Conservation (phyloP, 2,113 vertebrate genomes). For the Taxidea taxus region DNA sequence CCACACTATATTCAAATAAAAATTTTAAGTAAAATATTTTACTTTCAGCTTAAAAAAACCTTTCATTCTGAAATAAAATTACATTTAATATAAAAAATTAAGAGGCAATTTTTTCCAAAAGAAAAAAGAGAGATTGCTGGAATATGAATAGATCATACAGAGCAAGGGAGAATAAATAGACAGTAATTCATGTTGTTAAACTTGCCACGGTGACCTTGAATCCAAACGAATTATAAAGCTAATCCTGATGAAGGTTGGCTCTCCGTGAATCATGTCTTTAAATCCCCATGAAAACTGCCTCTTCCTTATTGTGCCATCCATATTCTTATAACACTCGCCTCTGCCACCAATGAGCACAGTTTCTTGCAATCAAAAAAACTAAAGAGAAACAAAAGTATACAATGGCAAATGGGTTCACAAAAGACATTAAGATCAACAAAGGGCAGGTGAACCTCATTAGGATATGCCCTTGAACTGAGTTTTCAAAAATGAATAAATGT, state of each 20-base stretch:
- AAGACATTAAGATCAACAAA: neutral
- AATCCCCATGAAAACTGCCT: neutral
- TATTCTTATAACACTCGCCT: neutral
- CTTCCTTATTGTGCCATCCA: neutral
- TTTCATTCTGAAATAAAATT: neutral
- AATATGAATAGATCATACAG: neutral
- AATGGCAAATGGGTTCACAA: neutral
- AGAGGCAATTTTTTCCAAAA: neutral
- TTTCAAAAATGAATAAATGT: neutral
- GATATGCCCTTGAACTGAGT: neutral
- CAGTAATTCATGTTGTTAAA: neutral
- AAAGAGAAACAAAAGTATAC: neutral
- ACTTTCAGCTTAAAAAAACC: neutral
- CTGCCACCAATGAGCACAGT: neutral
- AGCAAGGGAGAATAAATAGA: neutral
- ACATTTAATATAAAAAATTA: neutral
- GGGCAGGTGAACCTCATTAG: neutral
- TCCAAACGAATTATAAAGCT: neutral
- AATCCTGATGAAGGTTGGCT: neutral
- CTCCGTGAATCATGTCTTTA: neutral
- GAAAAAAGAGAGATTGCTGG: neutral
- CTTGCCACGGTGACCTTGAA: neutral
- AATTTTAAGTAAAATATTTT: neutral
- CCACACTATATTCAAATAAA: neutral
- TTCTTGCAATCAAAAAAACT: neutral